Percentiles rank a stretch among this genome's conserved stretches.
These are phyloP conservation scores for Cerastis rubricosa DNA, from an alignment of 2,888 invertebrate species.

Conservation along the genomic window DNA sequence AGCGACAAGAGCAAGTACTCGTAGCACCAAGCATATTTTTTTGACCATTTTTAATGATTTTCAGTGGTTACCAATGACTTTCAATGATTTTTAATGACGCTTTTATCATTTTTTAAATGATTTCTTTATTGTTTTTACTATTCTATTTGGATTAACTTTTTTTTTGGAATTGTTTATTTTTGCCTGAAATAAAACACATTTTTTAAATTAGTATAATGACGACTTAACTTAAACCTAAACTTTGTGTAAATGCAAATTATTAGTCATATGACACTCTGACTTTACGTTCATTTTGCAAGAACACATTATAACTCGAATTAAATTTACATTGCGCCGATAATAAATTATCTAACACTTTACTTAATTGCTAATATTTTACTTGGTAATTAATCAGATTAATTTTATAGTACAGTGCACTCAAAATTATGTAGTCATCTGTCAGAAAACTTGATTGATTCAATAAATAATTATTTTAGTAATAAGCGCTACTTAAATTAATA, in stretches of 20 bases:
- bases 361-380: conserved; percentile 42
- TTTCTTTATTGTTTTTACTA: no score
- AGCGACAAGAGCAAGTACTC: not conserved
- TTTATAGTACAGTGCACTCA: conserved; percentile 7
- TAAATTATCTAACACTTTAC: conserved; percentile 44
- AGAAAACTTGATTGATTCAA: conserved; percentile 21
- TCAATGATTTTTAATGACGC: no score
- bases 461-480: conserved; percentile 24
- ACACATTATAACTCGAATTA: conserved; percentile 15
- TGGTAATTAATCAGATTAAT: conserved; percentile 9
- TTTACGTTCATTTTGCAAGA: conserved; percentile 21
- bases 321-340: conserved; percentile 5
- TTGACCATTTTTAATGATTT: no score
- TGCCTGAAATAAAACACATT: no score
- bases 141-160: no score
- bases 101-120: no score
- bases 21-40: no score
- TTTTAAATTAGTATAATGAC: no score
- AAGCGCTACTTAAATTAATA: conserved; percentile 13
- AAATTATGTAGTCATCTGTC: conserved; percentile 12
- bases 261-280: conserved; percentile 11
- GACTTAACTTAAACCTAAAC: not conserved
- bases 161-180: no score
- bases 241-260: not conserved
- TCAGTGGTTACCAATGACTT: no score